These are phyloP conservation scores for Porites lutea DNA, from an alignment of 64 coral and sea anemone species.

Conservation along the genomic window DNA sequence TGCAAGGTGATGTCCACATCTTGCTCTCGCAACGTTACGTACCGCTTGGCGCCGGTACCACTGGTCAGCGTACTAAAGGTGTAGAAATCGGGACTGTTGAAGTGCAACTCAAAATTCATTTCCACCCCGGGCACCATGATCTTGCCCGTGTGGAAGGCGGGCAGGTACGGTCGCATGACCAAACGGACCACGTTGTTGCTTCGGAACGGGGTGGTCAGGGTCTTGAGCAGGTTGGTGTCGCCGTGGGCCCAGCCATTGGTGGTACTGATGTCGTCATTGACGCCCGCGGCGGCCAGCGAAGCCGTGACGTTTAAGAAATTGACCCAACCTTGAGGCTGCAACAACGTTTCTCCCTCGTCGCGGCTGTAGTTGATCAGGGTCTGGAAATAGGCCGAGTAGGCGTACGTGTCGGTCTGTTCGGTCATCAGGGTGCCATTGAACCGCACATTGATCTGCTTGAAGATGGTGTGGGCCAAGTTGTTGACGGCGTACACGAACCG, in stretches of 20 bases:
- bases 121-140: neutral
- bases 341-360: neutral
- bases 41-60: neutral
- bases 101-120: neutral
- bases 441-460: neutral
- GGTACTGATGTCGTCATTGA: neutral
- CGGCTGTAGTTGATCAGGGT: neutral
- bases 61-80: neutral
- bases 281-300: neutral
- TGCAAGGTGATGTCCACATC: constrained; percentile 29
- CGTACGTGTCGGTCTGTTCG: constrained; percentile 18
- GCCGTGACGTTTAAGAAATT: neutral
- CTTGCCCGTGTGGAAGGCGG: neutral
- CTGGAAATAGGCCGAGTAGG: neutral
- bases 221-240: neutral
- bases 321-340: constrained; percentile 5
- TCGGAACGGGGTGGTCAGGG: neutral
- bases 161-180: neutral
- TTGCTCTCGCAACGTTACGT: neutral
- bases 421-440: neutral
- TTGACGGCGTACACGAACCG: neutral
- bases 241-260: too few relatives aligned
- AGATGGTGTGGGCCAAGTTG: neutral
- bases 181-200: neutral
- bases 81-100: neutral